Evolutionary conservation across 2,797 vertebrate species (phyloP), one percentile per base, ranked within the genome.

Genomic region (Euphonia xanthogaster): DNA sequence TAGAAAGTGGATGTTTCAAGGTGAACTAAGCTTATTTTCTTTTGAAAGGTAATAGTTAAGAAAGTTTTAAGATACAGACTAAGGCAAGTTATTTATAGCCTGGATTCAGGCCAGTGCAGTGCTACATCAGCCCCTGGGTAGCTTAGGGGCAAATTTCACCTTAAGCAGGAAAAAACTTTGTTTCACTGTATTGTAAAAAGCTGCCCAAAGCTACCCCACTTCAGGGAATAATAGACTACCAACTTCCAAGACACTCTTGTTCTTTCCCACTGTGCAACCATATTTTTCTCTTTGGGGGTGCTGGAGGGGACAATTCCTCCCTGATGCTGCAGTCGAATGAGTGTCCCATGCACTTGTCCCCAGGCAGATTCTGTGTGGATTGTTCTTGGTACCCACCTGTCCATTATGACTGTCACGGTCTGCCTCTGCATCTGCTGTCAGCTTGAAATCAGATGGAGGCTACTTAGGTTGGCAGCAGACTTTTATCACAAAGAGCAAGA

Each of bases 91-190:
- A 63, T 71, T 93, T 65, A 65, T 48, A 79, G 37, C 30, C 48
- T 82, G 72, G 47, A 75, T 90, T 80, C 54, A 91, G 82, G 50
- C 65, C 68, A 86, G 53, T 80, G 53, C 81, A 57, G 37, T 67
- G 61, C 61, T 73, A 0, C 65, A 65, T 72, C 50, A 92, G 67
- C 72, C 84, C n/a, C 42, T 37, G 63, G 75, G 53, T 51, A 88
- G 54, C 85, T 83, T 76, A 88, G 31, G 75, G 93, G 62, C 19
- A 84, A 84, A 73, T 88, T 91, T 88, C 44, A 88, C 57, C 62
- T 91, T 65, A 88, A 80, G 78, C 19, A 82, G 28, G 44, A 67
- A 88, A 89, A 18, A 71, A 57, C 4, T 85, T 85, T 12, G 27
- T 89, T 89, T 76, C 40, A 58, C n/a, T 80, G 27, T 9, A 2